Conservation (phyloP, 1,140 invertebrate genomes). For the Lanistes nyassanus region DNA sequence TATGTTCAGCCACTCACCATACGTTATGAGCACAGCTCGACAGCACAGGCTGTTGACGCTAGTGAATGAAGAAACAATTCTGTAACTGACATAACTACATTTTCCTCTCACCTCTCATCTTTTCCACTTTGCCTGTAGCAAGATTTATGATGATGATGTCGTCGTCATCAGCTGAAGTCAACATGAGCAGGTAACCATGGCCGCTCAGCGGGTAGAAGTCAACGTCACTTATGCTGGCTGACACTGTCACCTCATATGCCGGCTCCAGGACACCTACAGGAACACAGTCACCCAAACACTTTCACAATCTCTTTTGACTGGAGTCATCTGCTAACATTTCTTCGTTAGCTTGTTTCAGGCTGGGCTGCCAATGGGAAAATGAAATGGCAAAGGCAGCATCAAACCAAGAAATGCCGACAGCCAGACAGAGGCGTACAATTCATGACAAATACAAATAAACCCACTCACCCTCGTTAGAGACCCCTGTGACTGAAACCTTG, state of each 20-base stretch:
- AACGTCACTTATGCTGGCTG: constrained; percentile 80
- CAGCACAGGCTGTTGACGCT: too few relatives aligned
- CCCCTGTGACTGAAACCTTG: constrained; percentile 78
- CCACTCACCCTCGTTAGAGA: constrained; percentile 69
- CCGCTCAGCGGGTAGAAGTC: constrained; percentile 82
- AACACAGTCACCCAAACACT: background rate
- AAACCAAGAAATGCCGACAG: too few relatives aligned
- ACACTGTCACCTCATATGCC: constrained; percentile 82
- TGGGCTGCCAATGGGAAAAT: too few relatives aligned
- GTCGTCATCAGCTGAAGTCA: constrained; percentile 79
- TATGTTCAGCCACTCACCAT: background rate
- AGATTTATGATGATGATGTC: constrained; percentile 82
- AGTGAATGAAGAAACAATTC: too few relatives aligned
- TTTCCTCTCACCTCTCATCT: constrained; percentile 71
- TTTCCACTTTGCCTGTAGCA: constrained; percentile 82
- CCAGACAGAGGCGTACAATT: too few relatives aligned
- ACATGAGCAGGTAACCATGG: constrained; percentile 81
- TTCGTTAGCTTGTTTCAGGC: background rate
- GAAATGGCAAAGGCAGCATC: too few relatives aligned
- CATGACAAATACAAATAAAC: too few relatives aligned
- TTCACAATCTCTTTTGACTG: background rate
- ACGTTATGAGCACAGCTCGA: too few relatives aligned
- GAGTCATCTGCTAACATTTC: background rate
- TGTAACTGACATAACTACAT: too few relatives aligned
- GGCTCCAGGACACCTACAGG: constrained; percentile 71